These are phyloP conservation scores for Drosophila sp. DNA, from an alignment of 1,140 invertebrate species.

Conservation along the genomic window DNA sequence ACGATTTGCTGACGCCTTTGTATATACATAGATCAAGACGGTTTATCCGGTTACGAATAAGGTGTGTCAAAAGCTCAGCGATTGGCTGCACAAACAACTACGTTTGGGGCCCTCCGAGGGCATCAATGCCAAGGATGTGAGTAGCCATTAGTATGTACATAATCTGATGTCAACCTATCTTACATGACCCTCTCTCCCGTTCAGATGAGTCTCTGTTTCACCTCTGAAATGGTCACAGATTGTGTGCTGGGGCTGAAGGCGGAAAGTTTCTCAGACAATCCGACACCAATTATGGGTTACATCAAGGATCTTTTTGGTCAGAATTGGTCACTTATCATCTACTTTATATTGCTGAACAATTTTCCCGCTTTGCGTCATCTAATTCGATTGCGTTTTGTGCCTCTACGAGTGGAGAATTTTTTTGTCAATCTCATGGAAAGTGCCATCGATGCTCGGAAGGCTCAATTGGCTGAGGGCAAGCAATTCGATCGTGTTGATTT, in stretches of 20 bases:
- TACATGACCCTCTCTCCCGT: not conserved
- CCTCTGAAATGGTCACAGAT: slow-evolving; percentile 84
- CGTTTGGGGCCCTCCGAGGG: slow-evolving; percentile 35
- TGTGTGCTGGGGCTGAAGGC: slow-evolving; percentile 83
- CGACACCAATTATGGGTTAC: slow-evolving; percentile 54
- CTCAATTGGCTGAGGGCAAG: slow-evolving; percentile 36
- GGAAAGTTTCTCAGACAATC: slow-evolving; percentile 67
- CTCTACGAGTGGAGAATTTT: slow-evolving; percentile 56
- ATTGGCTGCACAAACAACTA: slow-evolving; percentile 62
- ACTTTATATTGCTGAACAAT: slow-evolving; percentile 40
- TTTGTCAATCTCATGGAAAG: slow-evolving; percentile 70
- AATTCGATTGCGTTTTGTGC: slow-evolving; percentile 54
- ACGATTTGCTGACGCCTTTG: not conserved
- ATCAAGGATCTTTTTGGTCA: slow-evolving; percentile 57
- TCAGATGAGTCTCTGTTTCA: slow-evolving; percentile 81
- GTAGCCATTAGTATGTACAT: slow-evolving; percentile 1
- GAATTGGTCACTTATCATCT: slow-evolving; percentile 41
- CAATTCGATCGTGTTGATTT: slow-evolving; percentile 74
- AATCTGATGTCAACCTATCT: no score
- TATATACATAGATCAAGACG: slow-evolving; percentile 56
- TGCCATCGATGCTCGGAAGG: slow-evolving; percentile 65
- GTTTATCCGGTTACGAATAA: slow-evolving; percentile 76
- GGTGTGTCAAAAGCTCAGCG: slow-evolving; percentile 59
- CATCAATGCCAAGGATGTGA: slow-evolving; percentile 63
- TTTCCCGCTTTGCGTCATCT: slow-evolving; percentile 48